Conservation (phyloP, 2,888 invertebrate species). For the Cacoxenus indagator region DNA sequence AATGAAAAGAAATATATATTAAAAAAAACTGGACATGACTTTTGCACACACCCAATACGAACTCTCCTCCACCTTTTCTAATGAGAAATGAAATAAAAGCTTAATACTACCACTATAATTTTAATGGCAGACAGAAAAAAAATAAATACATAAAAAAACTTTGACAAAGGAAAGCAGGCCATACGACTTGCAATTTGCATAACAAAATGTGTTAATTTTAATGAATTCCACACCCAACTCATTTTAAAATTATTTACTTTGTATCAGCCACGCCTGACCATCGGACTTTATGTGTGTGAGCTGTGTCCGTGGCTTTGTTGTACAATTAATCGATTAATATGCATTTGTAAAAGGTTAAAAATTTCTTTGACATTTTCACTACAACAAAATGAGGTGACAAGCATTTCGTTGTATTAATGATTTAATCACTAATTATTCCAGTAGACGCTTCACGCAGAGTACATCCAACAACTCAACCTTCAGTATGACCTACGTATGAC, state of each 20-base stretch:
- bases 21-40: too few species aligned
- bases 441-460: too few species aligned
- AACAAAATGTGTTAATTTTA: slow-evolving; percentile 27
- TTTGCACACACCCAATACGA: too few species aligned
- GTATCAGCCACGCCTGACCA: not conserved
- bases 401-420: not conserved
- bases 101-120: too few species aligned
- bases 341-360: slow-evolving; percentile 12
- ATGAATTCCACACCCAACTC: slow-evolving; percentile 21
- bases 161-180: not conserved
- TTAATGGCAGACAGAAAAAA: not conserved
- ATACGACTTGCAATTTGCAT: slow-evolving; percentile 21
- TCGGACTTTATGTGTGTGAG: not conserved
- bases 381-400: not conserved
- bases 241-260: not conserved
- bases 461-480: too few species aligned
- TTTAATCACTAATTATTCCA: slow-evolving; percentile 14
- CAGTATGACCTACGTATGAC: too few species aligned
- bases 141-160: not conserved
- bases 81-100: too few species aligned
- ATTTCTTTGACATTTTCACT: not conserved
- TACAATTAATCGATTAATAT: slow-evolving; percentile 27
- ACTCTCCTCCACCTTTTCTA: too few species aligned
- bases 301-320: not conserved
- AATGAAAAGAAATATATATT: too few species aligned